phyloP scores from a whole-genome alignment of 2,888 invertebrate species.

The Dicycla oo region DNA sequence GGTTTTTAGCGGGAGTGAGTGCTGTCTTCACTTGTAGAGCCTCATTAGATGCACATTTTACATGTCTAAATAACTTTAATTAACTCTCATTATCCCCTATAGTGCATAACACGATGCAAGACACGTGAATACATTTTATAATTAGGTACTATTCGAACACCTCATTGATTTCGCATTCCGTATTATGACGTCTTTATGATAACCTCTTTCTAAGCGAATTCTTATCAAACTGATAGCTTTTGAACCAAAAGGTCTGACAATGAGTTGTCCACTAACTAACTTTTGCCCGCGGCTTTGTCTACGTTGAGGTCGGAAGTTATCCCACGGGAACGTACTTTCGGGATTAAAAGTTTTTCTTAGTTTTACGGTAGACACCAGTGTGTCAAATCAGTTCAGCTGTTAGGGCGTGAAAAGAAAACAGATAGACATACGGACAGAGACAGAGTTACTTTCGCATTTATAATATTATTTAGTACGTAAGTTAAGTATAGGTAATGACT shows the following conservation, averaged over 20 bases:
- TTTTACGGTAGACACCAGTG: too few relatives aligned
- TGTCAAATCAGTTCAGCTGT: background rate
- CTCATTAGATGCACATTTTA: background rate
- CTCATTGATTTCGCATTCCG: constrained; percentile 11
- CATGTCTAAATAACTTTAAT: too few relatives aligned
- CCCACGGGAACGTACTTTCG: background rate
- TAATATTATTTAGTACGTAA: background rate
- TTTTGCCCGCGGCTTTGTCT: background rate
- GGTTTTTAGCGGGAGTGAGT: background rate
- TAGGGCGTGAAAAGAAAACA: too few relatives aligned
- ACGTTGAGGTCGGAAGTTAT: background rate
- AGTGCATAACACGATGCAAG: background rate
- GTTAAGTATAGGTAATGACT: too few relatives aligned
- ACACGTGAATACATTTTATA: constrained; percentile 13
- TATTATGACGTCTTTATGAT: constrained; percentile 24
- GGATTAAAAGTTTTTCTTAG: too few relatives aligned
- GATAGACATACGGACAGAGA: too few relatives aligned
- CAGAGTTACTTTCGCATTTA: background rate
- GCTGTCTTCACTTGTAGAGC: background rate
- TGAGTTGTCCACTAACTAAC: background rate
- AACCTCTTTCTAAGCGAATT: constrained; percentile 33
- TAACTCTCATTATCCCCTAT: too few relatives aligned
- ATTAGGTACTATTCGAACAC: constrained; percentile 14
- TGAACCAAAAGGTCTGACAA: constrained; percentile 25
- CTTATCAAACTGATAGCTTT: constrained; percentile 51